Evolutionary conservation across 2,113 vertebrate species (phyloP).

Genomic region (Maccullochella peelii): DNA sequence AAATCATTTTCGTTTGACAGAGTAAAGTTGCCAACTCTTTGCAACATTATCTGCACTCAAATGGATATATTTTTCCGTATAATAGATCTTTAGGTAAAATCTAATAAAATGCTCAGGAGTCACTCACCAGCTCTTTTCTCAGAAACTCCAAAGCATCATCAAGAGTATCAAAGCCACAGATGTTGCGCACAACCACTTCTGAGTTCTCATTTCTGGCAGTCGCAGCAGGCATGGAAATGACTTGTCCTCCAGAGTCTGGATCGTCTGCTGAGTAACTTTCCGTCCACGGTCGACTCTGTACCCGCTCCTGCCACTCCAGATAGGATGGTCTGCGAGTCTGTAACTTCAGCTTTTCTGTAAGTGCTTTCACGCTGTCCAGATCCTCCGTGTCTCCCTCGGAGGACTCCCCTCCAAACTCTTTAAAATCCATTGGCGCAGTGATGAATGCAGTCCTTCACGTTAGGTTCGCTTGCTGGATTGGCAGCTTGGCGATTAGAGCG

Average conservation of each 20-base stretch:
- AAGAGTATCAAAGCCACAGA: slow-evolving; percentile 90
- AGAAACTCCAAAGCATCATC: slow-evolving; percentile 92
- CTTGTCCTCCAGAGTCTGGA: slow-evolving; percentile 27
- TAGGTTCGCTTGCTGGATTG: background rate
- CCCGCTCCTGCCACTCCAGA: slow-evolving; percentile 91
- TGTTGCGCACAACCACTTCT: slow-evolving; percentile 61
- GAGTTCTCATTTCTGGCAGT: slow-evolving; percentile 47
- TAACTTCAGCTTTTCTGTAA: slow-evolving; percentile 91
- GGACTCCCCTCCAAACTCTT: slow-evolving; percentile 85
- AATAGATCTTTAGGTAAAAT: background rate
- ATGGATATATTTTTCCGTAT: background rate
- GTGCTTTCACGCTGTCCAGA: slow-evolving; percentile 90
- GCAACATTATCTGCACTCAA: background rate
- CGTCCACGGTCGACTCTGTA: slow-evolving; percentile 86
- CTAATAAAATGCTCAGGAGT: background rate
- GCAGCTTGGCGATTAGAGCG: slow-evolving; percentile 22
- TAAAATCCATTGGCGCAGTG: slow-evolving; percentile 81
- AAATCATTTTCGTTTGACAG: background rate
- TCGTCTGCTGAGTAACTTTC: background rate
- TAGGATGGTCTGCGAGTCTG: slow-evolving; percentile 94
- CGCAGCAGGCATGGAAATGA: slow-evolving; percentile 24
- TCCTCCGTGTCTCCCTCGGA: slow-evolving; percentile 82
- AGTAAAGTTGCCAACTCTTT: background rate
- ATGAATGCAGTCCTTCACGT: background rate
- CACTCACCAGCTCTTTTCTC: slow-evolving; percentile 92